Evolutionary conservation across 2,888 invertebrate genomes (phyloP).

Genomic region (Resseliella maxima): DNA sequence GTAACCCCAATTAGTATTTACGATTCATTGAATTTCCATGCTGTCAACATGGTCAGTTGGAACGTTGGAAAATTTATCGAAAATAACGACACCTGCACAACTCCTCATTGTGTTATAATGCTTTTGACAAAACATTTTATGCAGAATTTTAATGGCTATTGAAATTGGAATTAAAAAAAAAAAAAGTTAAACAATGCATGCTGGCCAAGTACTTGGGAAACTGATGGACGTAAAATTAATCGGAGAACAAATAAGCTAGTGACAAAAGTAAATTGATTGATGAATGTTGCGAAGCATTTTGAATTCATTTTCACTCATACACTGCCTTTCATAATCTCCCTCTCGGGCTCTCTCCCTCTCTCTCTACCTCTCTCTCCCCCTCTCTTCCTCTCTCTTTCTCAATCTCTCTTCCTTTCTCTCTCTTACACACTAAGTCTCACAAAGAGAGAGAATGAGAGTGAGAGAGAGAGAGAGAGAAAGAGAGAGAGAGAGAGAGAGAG

Average conservation of each 20-base stretch:
- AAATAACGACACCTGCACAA: conserved; percentile 6
- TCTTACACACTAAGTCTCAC: too few species aligned
- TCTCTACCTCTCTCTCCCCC: too few species aligned
- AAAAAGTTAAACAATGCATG: background rate
- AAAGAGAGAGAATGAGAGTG: too few species aligned
- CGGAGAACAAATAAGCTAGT: conserved; percentile 9
- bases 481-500: too few species aligned
- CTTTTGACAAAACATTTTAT: background rate
- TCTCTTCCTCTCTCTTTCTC: too few species aligned
- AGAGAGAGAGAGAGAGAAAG: too few species aligned
- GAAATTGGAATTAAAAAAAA: background rate
- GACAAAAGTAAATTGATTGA: conserved; percentile 32
- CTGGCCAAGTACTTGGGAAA: background rate
- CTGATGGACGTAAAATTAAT: background rate
- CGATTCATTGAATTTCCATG: conserved; percentile 4
- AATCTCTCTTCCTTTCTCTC: too few species aligned
- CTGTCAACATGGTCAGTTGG: background rate
- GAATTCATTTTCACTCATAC: too few species aligned
- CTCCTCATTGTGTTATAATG: background rate
- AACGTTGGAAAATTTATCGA: background rate
- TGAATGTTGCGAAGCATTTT: background rate
- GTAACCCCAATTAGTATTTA: conserved; percentile 24
- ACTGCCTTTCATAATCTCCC: too few species aligned
- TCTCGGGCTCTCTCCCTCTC: too few species aligned
- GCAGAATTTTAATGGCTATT: too few species aligned